Evolutionary conservation across 2,888 invertebrate genomes (phyloP).

Genomic region (Coecobrya sp.): DNA sequence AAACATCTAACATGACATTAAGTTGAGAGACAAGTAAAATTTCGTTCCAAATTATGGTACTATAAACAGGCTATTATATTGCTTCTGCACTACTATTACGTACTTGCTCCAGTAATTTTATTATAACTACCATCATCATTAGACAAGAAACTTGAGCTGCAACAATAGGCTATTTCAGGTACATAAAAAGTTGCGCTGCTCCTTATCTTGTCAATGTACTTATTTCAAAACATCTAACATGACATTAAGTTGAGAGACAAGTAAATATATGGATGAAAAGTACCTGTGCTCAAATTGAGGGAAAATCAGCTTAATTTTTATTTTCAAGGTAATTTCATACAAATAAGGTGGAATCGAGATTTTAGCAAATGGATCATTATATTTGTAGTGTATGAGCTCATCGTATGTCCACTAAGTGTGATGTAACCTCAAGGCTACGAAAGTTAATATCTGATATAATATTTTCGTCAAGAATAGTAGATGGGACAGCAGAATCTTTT

Average conservation of each 20-base stretch:
- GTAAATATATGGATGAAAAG: no score
- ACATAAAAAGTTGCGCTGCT: conserved; percentile 27
- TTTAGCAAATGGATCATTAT: no score
- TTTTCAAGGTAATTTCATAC: not conserved
- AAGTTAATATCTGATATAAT: no score
- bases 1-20: not conserved
- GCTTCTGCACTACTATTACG: not conserved
- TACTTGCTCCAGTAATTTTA: not conserved
- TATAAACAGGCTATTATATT: not conserved
- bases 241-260: no score
- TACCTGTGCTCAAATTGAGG: no score
- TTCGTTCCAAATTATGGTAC: not conserved
- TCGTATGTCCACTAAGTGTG: no score
- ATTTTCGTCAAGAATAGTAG: no score
- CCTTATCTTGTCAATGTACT: conserved; percentile 51
- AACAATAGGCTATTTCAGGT: conserved; percentile 7
- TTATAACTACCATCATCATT: not conserved
- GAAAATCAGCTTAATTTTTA: conserved; percentile 1
- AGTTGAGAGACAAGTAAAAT: no score
- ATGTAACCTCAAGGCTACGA: no score
- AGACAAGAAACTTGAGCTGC: not conserved
- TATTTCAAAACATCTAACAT: not conserved
- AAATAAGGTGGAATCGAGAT: no score
- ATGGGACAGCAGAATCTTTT: no score
- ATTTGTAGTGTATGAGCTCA: no score